These are phyloP conservation scores for Mythimna loreyi DNA, from an alignment of 2,888 invertebrate genomes.

Conservation along the genomic window DNA sequence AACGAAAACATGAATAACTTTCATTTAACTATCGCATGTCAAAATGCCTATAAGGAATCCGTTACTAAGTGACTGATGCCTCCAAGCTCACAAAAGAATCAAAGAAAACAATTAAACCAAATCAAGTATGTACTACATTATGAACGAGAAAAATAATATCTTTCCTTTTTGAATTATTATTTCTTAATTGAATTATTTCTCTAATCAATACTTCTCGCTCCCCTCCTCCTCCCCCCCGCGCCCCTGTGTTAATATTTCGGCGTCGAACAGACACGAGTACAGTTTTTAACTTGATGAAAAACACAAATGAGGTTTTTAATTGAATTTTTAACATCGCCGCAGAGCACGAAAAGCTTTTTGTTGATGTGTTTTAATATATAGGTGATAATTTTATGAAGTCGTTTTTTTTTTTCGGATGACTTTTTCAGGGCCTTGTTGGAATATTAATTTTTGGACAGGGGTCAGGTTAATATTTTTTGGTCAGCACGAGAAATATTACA, in stretches of 20 bases:
- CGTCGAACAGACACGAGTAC: conserved; percentile 71
- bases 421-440: conserved; percentile 31
- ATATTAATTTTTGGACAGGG: conserved; percentile 40
- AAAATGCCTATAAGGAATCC: neutral
- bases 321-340: conserved; percentile 73
- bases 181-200: neutral
- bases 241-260: conserved; percentile 71
- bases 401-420: conserved; percentile 36
- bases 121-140: neutral
- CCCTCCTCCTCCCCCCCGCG: conserved; percentile 49
- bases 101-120: neutral
- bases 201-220: conserved; percentile 5
- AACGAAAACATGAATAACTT: neutral
- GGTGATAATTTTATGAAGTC: conserved; percentile 58
- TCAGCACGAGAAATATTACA: neutral
- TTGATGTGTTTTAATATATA: conserved; percentile 70
- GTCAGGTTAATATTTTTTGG: no score
- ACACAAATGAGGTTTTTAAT: conserved; percentile 81
- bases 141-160: neutral
- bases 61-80: neutral
- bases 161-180: no score
- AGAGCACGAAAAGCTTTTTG: conserved; percentile 60
- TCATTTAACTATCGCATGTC: neutral
- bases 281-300: conserved; percentile 83
- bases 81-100: neutral